Evolutionary conservation across 2,113 vertebrate genomes (phyloP), one percentile per base, ranked within the genome.

Genomic region (Piprites chloris): DNA sequence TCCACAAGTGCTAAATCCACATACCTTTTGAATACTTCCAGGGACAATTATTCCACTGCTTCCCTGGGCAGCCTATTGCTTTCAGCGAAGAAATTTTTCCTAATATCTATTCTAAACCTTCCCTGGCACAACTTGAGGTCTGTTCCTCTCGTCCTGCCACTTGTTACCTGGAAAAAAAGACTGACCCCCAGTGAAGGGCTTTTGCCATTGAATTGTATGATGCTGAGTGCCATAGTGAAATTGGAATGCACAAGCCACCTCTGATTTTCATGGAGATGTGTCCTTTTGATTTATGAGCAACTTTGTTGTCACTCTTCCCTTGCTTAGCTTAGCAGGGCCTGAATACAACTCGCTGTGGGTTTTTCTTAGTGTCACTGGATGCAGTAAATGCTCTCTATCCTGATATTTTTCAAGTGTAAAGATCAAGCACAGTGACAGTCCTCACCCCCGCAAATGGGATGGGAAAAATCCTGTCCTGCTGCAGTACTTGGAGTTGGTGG

Each of bases 71-170:
- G 39, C 16, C 39, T 53, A 14, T 68, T 75, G 28, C 23, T 46
- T 59, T 59, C 37, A 75, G 16, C 26, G 8, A 53, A 26, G 33
- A 75, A 30, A 5, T 46, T 67, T 67, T 82, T 24, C 46, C 16
- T 41, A 30, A 17, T 67, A 53, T 61, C 39, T 23, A 61, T 4
- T n/a, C n/a, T 75, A 74, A 75, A 42, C 20, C 39, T 61, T 13
- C 12, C 16, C 24, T 59, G 33, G 16, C 39, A 23, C 11, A 61
- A 39, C 23, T 33, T 52, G 52, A 30, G 39, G 9, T 28, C 0
- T 0, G 13, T 6, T 53, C 4, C n/a, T 53, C 53, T 89, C 11
- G 24, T n/a, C 28, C 61, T 39, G 20, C 20, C 23, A 5, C 4
- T 22, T n/a, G 23, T 22, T 30, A 21, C 28, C 10, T 46, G 46